Conservation (phyloP, 2,113 vertebrate species). For the Cryptotis parvus region DNA sequence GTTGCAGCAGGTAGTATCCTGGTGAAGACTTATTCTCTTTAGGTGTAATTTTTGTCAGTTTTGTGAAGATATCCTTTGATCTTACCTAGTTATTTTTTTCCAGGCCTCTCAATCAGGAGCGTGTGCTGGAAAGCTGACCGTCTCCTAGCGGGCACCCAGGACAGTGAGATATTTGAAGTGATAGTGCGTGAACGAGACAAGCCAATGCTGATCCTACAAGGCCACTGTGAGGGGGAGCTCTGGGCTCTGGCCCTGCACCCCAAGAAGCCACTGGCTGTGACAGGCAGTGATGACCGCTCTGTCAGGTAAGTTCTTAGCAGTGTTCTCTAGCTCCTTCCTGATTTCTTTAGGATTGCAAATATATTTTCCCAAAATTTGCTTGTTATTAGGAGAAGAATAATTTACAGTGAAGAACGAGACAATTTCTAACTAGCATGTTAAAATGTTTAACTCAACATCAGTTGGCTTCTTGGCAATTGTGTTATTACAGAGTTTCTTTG, state of each 20-base stretch:
- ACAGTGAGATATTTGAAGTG: constrained; percentile 99
- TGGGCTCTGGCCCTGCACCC: constrained; percentile 97
- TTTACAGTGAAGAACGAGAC: neutral
- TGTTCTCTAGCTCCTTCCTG: rapidly evolving
- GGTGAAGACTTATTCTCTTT: neutral
- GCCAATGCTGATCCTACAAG: constrained; percentile 96
- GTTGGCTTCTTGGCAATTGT: neutral
- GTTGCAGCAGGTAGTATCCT: neutral
- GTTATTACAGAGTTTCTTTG: rapidly evolving
- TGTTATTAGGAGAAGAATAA: constrained; percentile 11
- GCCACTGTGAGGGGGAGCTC: constrained; percentile 98
- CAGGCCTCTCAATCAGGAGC: constrained; percentile 97
- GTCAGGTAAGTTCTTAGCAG: constrained; percentile 89
- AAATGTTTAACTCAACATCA: neutral
- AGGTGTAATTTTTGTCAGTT: neutral
- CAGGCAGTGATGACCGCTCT: constrained; percentile 96
- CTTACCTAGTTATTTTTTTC: neutral
- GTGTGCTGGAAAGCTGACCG: constrained; percentile 98
- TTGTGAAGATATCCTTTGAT: constrained; percentile 14
- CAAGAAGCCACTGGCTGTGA: constrained; percentile 96
- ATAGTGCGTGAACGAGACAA: constrained; percentile 97
- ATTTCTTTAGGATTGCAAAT: neutral
- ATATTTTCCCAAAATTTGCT: neutral
- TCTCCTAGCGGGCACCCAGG: constrained; percentile 96
- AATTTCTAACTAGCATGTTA: neutral